phyloP scores from a whole-genome alignment of 2,888 invertebrate species.

The Brachypterus glaber region DNA sequence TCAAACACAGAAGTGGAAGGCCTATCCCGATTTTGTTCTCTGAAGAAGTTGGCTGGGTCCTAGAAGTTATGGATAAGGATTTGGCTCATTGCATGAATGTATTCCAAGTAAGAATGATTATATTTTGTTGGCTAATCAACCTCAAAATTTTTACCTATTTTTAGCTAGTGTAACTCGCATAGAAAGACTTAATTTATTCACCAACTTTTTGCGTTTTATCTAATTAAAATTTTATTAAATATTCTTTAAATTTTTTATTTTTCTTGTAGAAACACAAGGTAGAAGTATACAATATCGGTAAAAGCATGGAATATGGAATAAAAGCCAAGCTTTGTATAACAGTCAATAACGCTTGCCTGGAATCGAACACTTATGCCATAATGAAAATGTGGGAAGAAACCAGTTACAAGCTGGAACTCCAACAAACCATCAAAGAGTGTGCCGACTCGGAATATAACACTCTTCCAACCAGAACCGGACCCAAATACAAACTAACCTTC shows the following conservation, averaged over 20 bases:
- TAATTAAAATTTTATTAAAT: conserved; percentile 4
- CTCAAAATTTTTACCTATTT: too few species aligned
- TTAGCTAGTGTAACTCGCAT: too few species aligned
- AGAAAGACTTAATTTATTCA: too few species aligned
- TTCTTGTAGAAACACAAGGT: conserved; percentile 44
- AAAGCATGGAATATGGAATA: conserved; percentile 56
- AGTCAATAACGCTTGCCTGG: conserved; percentile 53
- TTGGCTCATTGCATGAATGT: conserved; percentile 49
- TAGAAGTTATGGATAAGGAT: conserved; percentile 57
- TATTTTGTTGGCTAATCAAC: too few species aligned
- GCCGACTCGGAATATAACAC: conserved; percentile 69
- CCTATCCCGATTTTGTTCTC: conserved; percentile 64
- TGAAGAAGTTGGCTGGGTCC: conserved; percentile 78
- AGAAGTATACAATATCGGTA: conserved; percentile 59
- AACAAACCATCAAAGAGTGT: conserved; percentile 73
- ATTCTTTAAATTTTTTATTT: conserved; percentile 13
- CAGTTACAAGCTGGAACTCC: conserved; percentile 77
- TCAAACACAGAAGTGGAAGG: conserved; percentile 48
- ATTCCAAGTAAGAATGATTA: conserved; percentile 46
- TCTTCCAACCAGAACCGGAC: conserved; percentile 57
- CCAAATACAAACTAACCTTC: conserved; percentile 61
- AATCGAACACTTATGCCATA: conserved; percentile 55
- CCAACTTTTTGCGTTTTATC: background rate
- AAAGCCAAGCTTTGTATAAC: conserved; percentile 51
- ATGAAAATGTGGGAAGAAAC: conserved; percentile 93